Conservation (phyloP, 2,797 vertebrate genomes). For the Cyclura pinguis region DNA sequence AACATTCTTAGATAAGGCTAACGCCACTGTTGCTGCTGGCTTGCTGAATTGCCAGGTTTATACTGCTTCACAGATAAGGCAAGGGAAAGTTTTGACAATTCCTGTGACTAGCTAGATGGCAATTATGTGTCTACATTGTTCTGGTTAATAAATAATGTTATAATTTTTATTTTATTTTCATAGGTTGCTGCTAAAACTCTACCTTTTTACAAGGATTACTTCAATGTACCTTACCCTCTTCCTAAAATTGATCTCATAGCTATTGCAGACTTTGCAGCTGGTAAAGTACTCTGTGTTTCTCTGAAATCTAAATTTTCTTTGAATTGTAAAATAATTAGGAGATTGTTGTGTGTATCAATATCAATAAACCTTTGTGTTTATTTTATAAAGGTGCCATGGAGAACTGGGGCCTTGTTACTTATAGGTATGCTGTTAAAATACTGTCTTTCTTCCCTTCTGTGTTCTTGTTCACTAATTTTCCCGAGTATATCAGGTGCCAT, state of each 20-base stretch:
- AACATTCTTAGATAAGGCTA: background rate
- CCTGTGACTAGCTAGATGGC: background rate
- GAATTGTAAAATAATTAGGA: conserved; percentile 69
- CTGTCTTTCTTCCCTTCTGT: conserved; percentile 60
- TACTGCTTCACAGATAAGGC: background rate
- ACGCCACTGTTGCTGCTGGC: background rate
- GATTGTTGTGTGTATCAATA: conserved; percentile 59
- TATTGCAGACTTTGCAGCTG: conserved; percentile 99
- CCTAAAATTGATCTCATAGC: conserved; percentile 99
- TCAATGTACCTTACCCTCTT: conserved; percentile 97
- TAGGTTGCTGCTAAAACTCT: conserved; percentile 99
- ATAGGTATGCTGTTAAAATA: conserved; percentile 88
- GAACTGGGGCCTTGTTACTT: conserved; percentile 99
- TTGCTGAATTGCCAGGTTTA: background rate
- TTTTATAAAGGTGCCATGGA: conserved; percentile 98
- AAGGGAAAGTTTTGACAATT: background rate
- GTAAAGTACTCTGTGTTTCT: conserved; percentile 85
- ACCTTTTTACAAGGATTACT: conserved; percentile 99
- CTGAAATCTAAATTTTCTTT: conserved; percentile 62
- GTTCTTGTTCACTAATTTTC: conserved; percentile 67
- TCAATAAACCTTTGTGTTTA: conserved; percentile 80
- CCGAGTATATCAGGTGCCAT: conserved; percentile 42
- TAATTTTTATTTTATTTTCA: conserved; percentile 60
- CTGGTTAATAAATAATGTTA: conserved; percentile 25
- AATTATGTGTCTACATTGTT: background rate